These are phyloP conservation scores for Heliconius nattereri DNA, from an alignment of 1,140 invertebrate species.

Conservation along the genomic window DNA sequence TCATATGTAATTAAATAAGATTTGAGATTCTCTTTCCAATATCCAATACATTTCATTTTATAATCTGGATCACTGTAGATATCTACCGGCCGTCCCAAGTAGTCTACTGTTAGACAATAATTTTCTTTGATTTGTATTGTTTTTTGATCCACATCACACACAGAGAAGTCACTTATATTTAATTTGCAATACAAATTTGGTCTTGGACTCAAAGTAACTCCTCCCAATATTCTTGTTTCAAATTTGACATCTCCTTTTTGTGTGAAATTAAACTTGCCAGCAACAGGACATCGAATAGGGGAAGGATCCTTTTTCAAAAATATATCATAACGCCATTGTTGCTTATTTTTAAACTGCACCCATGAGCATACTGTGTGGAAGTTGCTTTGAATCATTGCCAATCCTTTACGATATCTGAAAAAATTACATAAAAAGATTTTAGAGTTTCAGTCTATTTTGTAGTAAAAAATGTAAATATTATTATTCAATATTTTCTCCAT, in stretches of 20 bases:
- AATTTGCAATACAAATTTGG: constrained; percentile 96
- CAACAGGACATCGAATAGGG: constrained; percentile 96
- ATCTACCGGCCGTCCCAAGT: constrained; percentile 94
- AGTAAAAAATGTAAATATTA: too few relatives aligned
- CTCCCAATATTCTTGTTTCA: constrained; percentile 95
- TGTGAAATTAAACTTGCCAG: constrained; percentile 96
- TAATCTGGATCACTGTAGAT: constrained; percentile 98
- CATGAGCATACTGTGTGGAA: constrained; percentile 96
- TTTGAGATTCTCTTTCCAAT: constrained; percentile 98
- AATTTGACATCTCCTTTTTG: constrained; percentile 94
- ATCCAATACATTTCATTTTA: constrained; percentile 98
- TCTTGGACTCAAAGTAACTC: constrained; percentile 95
- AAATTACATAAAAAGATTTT: constrained; percentile 26
- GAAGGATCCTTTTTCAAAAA: constrained; percentile 95
- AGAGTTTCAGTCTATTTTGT: too few relatives aligned
- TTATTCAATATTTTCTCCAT: too few relatives aligned
- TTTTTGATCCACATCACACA: constrained; percentile 96
- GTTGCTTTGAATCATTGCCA: constrained; percentile 93
- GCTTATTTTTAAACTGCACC: constrained; percentile 93
- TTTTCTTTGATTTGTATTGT: constrained; percentile 96
- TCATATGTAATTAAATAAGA: constrained; percentile 98
- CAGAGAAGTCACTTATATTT: constrained; percentile 96
- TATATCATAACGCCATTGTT: constrained; percentile 94
- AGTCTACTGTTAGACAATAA: constrained; percentile 97
- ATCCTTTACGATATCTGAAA: constrained; percentile 91